Percentiles rank a stretch among this genome's conserved stretches.
These are phyloP conservation scores for Psittacula echo DNA, from an alignment of 2,797 vertebrate genomes.

Conservation along the genomic window DNA sequence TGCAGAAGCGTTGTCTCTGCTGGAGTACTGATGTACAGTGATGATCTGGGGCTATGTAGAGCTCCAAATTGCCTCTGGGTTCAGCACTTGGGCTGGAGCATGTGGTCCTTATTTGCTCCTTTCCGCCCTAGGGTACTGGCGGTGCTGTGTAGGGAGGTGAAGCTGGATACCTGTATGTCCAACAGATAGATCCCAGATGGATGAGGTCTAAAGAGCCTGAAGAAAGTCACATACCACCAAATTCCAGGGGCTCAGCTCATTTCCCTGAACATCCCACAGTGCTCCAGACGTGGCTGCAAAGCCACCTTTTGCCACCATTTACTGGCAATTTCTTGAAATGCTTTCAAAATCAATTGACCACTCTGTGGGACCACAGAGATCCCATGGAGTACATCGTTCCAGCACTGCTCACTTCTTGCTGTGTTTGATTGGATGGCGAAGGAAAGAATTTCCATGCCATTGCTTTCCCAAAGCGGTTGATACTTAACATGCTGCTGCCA, in stretches of 20 bases:
- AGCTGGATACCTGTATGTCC: background rate
- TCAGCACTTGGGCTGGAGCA: fast-evolving
- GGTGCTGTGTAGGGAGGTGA: background rate
- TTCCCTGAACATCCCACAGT: background rate
- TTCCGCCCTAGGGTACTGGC: background rate
- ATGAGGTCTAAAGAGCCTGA: background rate
- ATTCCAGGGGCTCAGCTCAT: background rate
- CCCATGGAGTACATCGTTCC: background rate
- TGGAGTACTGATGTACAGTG: background rate
- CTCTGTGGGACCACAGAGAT: background rate
- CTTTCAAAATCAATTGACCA: background rate
- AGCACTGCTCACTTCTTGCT: background rate
- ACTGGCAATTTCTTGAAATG: background rate
- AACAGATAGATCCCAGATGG: fast-evolving
- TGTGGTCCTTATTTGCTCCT: background rate
- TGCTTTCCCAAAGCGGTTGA: background rate
- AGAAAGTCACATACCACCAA: background rate
- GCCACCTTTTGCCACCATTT: background rate
- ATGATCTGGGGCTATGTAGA: background rate
- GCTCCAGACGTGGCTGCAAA: background rate
- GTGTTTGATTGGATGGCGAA: background rate
- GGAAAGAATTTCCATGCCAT: background rate
- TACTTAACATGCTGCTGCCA: background rate
- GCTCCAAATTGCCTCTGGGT: fast-evolving
- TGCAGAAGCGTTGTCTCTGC: background rate